Percentiles rank a stretch among this genome's conserved stretches.
Conservation (phyloP, 2,888 invertebrate species). For the Scaptomyza reducta region DNA sequence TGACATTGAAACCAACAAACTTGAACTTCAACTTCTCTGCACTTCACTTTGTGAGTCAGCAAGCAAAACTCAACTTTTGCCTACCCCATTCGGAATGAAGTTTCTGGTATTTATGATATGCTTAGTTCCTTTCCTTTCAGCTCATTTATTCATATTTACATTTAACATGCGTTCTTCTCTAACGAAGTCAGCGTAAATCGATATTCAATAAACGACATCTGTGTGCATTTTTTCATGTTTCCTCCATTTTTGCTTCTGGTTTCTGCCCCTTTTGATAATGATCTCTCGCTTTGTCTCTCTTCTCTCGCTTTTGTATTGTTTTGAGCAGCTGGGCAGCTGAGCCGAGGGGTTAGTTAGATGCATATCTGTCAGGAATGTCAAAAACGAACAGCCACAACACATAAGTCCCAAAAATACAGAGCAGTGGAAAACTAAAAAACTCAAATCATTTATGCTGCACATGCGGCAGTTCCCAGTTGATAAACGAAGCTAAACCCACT, state of each 20-base stretch:
- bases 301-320: conserved; percentile 51
- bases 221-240: conserved; percentile 68
- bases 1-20: conserved; percentile 74
- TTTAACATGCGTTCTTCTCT: conserved; percentile 73
- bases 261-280: conserved; percentile 62
- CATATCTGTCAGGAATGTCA: conserved; percentile 78
- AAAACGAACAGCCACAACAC: conserved; percentile 52
- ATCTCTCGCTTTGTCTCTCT: conserved; percentile 48
- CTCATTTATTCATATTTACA: conserved; percentile 79
- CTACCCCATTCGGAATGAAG: neutral
- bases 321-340: conserved; percentile 44
- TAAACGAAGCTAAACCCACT: conserved; percentile 2
- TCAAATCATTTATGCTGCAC: conserved; percentile 71
- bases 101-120: conserved; percentile 49
- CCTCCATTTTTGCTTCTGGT: conserved; percentile 4
- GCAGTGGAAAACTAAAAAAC: conserved; percentile 15
- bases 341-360: conserved; percentile 61
- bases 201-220: conserved; percentile 82
- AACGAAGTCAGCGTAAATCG: conserved; percentile 79
- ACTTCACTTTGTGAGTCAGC: conserved; percentile 20
- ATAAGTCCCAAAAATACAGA: conserved; percentile 29
- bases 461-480: conserved; percentile 54
- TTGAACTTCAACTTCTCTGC: conserved; percentile 32
- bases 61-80: neutral
- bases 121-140: conserved; percentile 45